phyloP scores from a whole-genome alignment of 2,888 invertebrate genomes.

The Drosophila melanosoma region DNA sequence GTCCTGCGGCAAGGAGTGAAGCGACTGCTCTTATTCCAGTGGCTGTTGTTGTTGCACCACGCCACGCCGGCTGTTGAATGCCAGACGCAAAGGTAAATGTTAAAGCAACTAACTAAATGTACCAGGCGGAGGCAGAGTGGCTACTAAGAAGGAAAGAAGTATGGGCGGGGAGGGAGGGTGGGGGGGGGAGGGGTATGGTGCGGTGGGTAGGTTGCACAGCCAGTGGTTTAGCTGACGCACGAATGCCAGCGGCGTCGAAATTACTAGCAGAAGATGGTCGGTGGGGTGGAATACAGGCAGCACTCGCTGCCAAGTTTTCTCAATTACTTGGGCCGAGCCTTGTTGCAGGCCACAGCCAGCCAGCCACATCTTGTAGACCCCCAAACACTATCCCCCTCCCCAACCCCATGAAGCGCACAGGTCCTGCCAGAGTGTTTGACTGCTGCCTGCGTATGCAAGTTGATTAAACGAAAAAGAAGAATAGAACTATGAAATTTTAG shows the following conservation, averaged over 20 bases:
- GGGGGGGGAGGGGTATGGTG: neutral
- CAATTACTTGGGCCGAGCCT: conserved; percentile 64
- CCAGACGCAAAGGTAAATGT: conserved; percentile 67
- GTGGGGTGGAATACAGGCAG: conserved; percentile 9
- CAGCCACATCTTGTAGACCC: conserved; percentile 25
- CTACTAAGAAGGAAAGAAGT: conserved; percentile 11
- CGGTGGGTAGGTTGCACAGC: conserved; percentile 6
- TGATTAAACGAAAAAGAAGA: conserved; percentile 75
- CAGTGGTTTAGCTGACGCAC: conserved; percentile 30
- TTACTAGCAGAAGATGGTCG: neutral
- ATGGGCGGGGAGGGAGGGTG: neutral
- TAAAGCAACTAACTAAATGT: conserved; percentile 70
- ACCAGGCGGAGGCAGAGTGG: conserved; percentile 16
- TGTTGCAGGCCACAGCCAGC: conserved; percentile 34
- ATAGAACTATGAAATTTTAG: conserved; percentile 72
- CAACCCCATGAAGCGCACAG: neutral
- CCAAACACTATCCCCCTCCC: neutral
- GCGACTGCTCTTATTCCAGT: conserved; percentile 18
- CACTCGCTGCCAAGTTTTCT: conserved; percentile 74
- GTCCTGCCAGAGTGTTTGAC: conserved; percentile 7
- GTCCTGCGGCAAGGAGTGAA: conserved; percentile 40
- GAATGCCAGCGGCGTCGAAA: conserved; percentile 35
- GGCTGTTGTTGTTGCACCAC: conserved; percentile 18
- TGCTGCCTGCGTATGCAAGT: conserved; percentile 61
- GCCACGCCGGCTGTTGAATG: conserved; percentile 41